Conservation (phyloP, 2,113 vertebrate genomes). For the Trogon melanurus region DNA sequence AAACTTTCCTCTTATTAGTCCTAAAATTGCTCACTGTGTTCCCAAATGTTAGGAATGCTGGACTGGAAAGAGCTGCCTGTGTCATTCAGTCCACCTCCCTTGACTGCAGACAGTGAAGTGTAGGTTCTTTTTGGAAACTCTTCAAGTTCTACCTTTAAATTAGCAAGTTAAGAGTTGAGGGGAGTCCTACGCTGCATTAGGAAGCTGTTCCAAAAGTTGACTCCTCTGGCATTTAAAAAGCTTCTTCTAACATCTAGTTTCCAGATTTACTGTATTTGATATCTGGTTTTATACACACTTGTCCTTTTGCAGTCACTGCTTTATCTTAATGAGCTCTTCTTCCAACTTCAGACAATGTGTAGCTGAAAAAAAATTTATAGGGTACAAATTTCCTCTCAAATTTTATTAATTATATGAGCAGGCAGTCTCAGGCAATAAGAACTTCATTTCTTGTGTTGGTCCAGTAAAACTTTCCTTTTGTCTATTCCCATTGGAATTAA, state of each 20-base stretch:
- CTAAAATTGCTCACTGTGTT: background rate
- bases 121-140: background rate
- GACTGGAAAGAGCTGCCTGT: background rate
- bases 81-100: background rate
- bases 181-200: accelerated
- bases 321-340: background rate
- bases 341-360: background rate
- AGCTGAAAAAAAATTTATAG: background rate
- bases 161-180: background rate
- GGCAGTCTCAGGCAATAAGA: background rate
- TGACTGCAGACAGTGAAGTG: background rate
- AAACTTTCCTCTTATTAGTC: background rate
- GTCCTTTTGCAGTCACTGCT: background rate
- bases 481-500: background rate
- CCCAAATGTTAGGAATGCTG: background rate
- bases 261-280: background rate
- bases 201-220: background rate
- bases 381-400: background rate
- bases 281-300: background rate
- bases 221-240: background rate
- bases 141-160: background rate
- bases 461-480: background rate
- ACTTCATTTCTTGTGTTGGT: background rate
- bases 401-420: background rate
- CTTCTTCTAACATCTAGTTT: background rate